These are phyloP conservation scores for Timandra comae DNA, from an alignment of 2,888 invertebrate species.

Conservation along the genomic window DNA sequence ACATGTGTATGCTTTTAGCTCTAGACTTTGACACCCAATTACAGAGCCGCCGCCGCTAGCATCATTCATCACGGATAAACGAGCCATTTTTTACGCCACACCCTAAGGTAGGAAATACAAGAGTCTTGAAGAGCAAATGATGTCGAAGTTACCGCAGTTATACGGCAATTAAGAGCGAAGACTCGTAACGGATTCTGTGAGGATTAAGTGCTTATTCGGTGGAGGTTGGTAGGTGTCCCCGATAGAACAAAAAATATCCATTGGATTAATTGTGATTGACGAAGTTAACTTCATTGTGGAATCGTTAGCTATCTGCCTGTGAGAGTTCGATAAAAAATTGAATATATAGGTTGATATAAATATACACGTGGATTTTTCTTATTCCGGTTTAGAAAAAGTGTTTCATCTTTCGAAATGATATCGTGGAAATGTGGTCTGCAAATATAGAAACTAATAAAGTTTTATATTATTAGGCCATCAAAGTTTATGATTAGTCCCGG, in stretches of 20 bases:
- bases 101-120: constrained; percentile 33
- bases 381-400: too few relatives aligned
- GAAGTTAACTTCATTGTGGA: too few relatives aligned
- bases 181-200: constrained; percentile 37
- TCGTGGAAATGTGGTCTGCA: constrained; percentile 20
- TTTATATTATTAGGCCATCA: constrained; percentile 34
- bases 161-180: constrained; percentile 45
- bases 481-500: constrained; percentile 32
- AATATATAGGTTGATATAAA: too few relatives aligned
- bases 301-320: too few relatives aligned
- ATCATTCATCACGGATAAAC: constrained; percentile 66
- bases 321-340: too few relatives aligned
- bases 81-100: constrained; percentile 53
- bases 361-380: too few relatives aligned
- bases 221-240: constrained; percentile 10
- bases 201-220: constrained; percentile 25
- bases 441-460: constrained; percentile 26
- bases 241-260: constrained; percentile 7
- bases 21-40: constrained; percentile 70
- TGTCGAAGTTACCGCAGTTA: constrained; percentile 32
- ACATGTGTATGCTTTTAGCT: constrained; percentile 74
- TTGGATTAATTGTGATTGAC: too few relatives aligned
- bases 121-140: constrained; percentile 38
- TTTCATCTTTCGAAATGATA: not conserved
- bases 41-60: constrained; percentile 46